phyloP scores from a whole-genome alignment of 2,113 vertebrate genomes.

The Myiopsitta monachus region DNA sequence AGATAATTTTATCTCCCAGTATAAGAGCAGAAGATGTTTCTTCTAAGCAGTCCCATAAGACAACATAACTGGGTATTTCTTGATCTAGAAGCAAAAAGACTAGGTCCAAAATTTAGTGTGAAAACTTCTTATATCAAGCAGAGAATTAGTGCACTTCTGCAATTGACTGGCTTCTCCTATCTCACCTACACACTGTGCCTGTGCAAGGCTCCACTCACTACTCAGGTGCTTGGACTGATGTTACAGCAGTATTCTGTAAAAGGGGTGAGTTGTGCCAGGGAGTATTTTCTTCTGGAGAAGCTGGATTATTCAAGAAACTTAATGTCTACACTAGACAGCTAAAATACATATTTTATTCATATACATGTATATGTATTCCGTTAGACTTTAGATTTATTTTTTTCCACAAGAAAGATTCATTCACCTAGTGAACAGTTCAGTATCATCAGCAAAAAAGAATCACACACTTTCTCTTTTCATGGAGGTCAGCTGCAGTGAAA shows the following conservation, averaged over 20 bases:
- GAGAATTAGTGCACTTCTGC: background rate
- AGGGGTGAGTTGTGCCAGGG: background rate
- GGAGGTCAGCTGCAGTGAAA: background rate
- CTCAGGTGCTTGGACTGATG: background rate
- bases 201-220: background rate
- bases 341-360: background rate
- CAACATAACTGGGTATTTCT: background rate
- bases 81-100: background rate
- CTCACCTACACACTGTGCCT: rapidly evolving
- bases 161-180: background rate
- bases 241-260: background rate
- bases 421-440: background rate
- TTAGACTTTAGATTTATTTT: background rate
- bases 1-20: background rate
- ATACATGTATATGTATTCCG: background rate
- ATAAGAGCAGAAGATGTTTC: background rate
- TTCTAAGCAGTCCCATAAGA: background rate
- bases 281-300: background rate
- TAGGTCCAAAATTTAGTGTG: background rate
- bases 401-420: background rate
- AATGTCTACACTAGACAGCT: background rate
- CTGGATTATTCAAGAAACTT: background rate
- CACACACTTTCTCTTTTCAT: background rate
- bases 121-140: background rate
- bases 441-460: background rate